A percentile compares a stretch with the other conserved stretches of the same genome.
Conservation (phyloP, 2,888 invertebrate species). For the Palloptera scutellata region DNA sequence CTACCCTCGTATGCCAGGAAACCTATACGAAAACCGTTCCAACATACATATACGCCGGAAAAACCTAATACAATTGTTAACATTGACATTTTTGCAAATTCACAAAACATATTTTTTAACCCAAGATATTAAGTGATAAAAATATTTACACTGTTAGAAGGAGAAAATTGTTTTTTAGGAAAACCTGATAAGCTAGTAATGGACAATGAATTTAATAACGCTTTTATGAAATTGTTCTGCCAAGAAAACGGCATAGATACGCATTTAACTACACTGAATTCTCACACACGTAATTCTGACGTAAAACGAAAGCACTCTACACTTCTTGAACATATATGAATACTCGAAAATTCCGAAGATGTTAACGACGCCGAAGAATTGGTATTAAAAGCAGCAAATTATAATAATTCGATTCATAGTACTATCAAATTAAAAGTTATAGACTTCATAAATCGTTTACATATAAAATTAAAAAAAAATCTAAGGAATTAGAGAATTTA, state of each 20-base stretch:
- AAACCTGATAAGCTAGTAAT: slow-evolving; percentile 27
- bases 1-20: slow-evolving; percentile 35
- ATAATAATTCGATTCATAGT: slow-evolving; percentile 26
- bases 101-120: slow-evolving; percentile 32
- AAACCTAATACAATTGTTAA: slow-evolving; percentile 33
- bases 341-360: slow-evolving; percentile 8
- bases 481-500: not conserved
- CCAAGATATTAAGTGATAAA: slow-evolving; percentile 28
- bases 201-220: slow-evolving; percentile 37
- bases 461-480: slow-evolving; percentile 17
- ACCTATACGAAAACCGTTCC: slow-evolving; percentile 29
- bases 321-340: slow-evolving; percentile 23
- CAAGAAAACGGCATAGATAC: slow-evolving; percentile 26
- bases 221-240: slow-evolving; percentile 30
- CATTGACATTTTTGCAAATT: slow-evolving; percentile 34
- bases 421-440: slow-evolving; percentile 26
- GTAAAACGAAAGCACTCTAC: slow-evolving; percentile 27
- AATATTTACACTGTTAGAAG: slow-evolving; percentile 31
- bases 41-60: slow-evolving; percentile 27
- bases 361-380: slow-evolving; percentile 17
- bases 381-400: slow-evolving; percentile 8
- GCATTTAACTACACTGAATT: slow-evolving; percentile 35
- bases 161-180: slow-evolving; percentile 22
- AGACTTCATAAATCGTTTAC: slow-evolving; percentile 20
- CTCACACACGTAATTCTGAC: slow-evolving; percentile 33